Evolutionary conservation across 2,113 vertebrate species (phyloP), one percentile per base, ranked within the genome.

Genomic region (Prunella fulvescens): DNA sequence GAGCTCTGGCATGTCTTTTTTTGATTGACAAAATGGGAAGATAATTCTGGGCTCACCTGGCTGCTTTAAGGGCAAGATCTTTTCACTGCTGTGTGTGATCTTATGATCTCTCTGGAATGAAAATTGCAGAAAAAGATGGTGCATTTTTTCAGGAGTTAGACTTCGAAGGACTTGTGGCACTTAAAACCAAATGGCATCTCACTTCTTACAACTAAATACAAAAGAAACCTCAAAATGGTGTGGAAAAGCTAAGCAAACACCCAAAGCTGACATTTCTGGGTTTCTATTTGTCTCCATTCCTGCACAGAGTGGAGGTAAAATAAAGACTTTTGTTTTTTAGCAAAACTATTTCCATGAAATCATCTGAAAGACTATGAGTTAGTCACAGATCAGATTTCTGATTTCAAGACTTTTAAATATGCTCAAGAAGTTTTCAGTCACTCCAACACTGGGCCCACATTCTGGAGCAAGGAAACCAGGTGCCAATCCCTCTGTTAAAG

Each of bases 381-480:
- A 91, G 14, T 66, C 40, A 47, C 31, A 35, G 39, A 47, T 24
- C 12, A 44, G 39, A 45, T 47, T 85, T 81, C 15, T 66, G 22
- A 45, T 15, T 76, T 69, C 44, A 44, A 23, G 80, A 33, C 44
- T 64, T 81, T 50, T 47, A 39, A 77, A 92, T 42, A 11, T 22
- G 8, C 22, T 57, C 10, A 31, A 17, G 7, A 51, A 9, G 3
- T 5, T 86, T 66, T 77, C 50, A 61, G 28, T 28, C 28, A n/a
- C 12, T 67, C 18, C 35, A 72, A 3, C 33, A 0, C 0, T 14
- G 24, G 19, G 22, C 9, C 20, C 37, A 10, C 0, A 0, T 50
- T 88, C 44, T 65, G 10, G 48, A 77, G 9, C 8, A 83, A 58
- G 26, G 9, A 19, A 67, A 19, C 10, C 4, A 2, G 64, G 7